Evolutionary conservation across 2,113 vertebrate genomes (phyloP), one percentile per base, ranked within the genome.

Genomic region (Peromyscus californicus): DNA sequence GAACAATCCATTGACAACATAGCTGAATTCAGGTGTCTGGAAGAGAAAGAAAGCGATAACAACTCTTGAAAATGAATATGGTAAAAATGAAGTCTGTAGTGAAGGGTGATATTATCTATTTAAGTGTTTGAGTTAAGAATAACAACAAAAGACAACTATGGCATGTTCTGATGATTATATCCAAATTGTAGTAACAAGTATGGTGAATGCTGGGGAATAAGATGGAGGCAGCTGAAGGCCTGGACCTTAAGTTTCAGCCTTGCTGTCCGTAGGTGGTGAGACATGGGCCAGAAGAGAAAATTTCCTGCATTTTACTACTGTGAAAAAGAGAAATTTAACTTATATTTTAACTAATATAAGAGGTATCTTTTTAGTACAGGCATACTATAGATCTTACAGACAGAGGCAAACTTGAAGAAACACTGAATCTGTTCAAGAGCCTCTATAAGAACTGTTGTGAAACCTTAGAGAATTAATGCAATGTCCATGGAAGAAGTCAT

Each of bases 241-340:
- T 45, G 11, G 19, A 90, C 59, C 31, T 90, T 16, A 86, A 54
- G 17, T 33, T 87, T 93, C 36, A 19, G 65, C 24, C 69, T 86
- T 90, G 57, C 45, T 51, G 16, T 42, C 9, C 9, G 51, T 9
- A 51, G 51, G 51, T 51, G 51, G 51, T 51, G 51, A 51, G 86
- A 83, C 22, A 12, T 45, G 22, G 8, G 3, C 36, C 8, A 82
- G 33, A 54, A 88, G 39, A n/a, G 2, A 31, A 48, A 70, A 72
- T 78, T 93, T 95, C 7, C 75, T 91, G 22, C 88, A 95, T 42
- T 65, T 12, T 63, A 45, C 75, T 94, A n/a, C 88, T 93, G 78
- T 67, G 42, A 82, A 92, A 97, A 59, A 42, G 26, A 97, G 36
- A 51, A 36, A 76, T 90, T 96, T 91, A 91, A 86, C 89, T 95